These are phyloP conservation scores for Lypha dubia DNA, from an alignment of 2,888 invertebrate species.

Conservation along the genomic window DNA sequence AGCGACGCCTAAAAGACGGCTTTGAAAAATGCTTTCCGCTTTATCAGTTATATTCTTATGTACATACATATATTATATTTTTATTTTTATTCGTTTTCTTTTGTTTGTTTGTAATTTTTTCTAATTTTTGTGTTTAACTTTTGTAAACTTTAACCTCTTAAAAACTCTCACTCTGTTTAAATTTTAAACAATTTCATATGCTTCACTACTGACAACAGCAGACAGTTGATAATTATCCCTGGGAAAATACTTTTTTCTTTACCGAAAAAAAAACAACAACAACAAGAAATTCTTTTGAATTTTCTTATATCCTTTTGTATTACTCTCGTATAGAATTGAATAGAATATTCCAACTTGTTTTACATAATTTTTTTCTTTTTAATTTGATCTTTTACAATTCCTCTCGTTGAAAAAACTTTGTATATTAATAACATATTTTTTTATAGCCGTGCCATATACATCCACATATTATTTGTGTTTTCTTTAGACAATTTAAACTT, in stretches of 20 bases:
- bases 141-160: background rate
- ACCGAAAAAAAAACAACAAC: background rate
- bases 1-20: constrained; percentile 30
- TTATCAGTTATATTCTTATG: constrained; percentile 21
- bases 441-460: background rate
- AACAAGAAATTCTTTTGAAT: constrained; percentile 75
- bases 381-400: constrained; percentile 5
- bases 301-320: constrained; percentile 74
- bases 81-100: constrained; percentile 15
- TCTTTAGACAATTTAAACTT: constrained; percentile 11
- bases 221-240: constrained; percentile 10
- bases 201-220: constrained; percentile 23
- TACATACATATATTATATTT: too few relatives aligned
- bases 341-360: background rate
- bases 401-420: background rate
- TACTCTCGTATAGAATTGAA: constrained; percentile 74
- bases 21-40: constrained; percentile 2
- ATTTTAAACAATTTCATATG: constrained; percentile 48
- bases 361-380: background rate
- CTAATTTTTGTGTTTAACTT: background rate
- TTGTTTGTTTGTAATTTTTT: background rate
- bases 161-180: constrained; percentile 19
- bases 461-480: constrained; percentile 11
- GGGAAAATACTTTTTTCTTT: background rate
- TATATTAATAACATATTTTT: background rate